Evolutionary conservation across 2,797 vertebrate species (phyloP).

Genomic region (Malacoraja senta): DNA sequence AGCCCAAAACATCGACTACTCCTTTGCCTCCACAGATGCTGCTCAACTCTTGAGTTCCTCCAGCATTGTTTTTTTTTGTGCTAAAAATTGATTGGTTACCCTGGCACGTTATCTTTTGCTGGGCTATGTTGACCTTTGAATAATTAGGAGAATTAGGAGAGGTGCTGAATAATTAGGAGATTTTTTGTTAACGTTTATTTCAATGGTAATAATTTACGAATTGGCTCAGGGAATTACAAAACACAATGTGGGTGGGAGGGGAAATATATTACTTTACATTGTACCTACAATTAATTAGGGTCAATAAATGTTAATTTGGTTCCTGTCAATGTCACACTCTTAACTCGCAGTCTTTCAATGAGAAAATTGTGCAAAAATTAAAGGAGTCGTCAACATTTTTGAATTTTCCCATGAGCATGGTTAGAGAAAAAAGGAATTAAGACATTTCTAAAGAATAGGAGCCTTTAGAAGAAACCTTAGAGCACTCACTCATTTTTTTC

Average conservation of each 20-base stretch:
- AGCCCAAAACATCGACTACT: too few relatives aligned
- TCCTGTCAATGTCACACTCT: not conserved
- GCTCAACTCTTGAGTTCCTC: too few relatives aligned
- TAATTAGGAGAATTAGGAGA: too few relatives aligned
- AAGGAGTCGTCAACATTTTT: not conserved
- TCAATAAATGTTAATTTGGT: slow-evolving; percentile 12
- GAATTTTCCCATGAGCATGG: not conserved
- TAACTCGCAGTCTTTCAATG: not conserved
- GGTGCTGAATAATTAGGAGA: not conserved
- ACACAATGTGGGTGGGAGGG: not conserved
- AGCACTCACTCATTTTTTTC: not conserved
- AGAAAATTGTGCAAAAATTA: not conserved
- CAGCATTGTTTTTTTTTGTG: too few relatives aligned
- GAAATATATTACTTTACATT: not conserved
- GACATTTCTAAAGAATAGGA: not conserved
- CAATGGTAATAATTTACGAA: not conserved
- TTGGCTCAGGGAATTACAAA: not conserved
- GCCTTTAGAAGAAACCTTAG: not conserved
- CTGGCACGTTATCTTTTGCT: not conserved
- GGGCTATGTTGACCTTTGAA: not conserved
- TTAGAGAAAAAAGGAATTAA: not conserved
- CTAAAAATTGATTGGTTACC: too few relatives aligned
- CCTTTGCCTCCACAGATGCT: too few relatives aligned
- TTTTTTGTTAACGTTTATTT: not conserved
- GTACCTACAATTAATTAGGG: not conserved